Evolutionary conservation across 2,888 invertebrate genomes (phyloP).

Genomic region (Dryomyza anilis): DNA sequence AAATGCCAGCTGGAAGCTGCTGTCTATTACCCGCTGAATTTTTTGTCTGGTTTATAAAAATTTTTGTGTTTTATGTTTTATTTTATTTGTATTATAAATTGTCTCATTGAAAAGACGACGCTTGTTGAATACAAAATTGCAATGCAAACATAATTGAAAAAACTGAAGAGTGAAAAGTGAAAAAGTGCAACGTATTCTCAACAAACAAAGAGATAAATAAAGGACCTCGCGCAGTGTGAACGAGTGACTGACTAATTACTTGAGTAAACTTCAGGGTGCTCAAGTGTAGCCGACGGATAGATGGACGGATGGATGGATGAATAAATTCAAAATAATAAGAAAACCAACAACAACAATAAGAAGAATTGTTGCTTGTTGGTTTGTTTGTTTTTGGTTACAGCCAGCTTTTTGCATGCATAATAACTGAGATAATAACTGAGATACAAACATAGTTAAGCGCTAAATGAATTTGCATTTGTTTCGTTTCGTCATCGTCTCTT

Average conservation of each 20-base stretch:
- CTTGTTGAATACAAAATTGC: neutral
- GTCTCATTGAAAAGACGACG: too few relatives aligned
- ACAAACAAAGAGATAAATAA: conserved; percentile 1
- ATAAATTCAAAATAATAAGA: neutral
- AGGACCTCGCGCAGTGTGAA: neutral
- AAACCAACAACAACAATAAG: neutral
- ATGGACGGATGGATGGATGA: neutral
- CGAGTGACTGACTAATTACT: conserved; percentile 5
- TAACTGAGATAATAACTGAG: neutral
- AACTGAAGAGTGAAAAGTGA: neutral
- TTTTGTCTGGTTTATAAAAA: too few relatives aligned
- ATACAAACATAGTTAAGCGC: neutral
- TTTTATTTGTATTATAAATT: too few relatives aligned
- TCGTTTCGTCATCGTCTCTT: conserved; percentile 20
- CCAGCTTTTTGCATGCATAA: too few relatives aligned
- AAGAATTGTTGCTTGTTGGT: neutral
- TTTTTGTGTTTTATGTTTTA: too few relatives aligned
- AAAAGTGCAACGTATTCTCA: neutral
- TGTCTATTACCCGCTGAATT: too few relatives aligned
- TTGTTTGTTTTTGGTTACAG: conserved; percentile 7
- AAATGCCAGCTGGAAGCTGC: too few relatives aligned
- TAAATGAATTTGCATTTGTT: conserved; percentile 16
- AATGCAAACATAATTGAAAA: neutral
- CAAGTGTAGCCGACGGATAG: conserved; percentile 9
- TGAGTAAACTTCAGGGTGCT: neutral